Conservation (phyloP, 2,113 vertebrate species). For the Corythoichthys haematopterus region DNA sequence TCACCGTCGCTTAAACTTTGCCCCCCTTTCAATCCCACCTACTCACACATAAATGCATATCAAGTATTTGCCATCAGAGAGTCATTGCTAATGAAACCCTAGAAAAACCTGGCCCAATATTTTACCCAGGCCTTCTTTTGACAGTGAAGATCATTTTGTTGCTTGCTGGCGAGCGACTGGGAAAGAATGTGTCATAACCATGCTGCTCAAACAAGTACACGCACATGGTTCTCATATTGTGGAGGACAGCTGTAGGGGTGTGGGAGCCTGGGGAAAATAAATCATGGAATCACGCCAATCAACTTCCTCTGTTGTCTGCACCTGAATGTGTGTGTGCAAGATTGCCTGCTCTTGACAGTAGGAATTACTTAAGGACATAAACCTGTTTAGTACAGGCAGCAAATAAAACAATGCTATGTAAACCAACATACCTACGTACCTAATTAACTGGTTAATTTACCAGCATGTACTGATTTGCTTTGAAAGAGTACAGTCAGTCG, state of each 20-base stretch:
- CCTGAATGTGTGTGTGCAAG: constrained; percentile 50
- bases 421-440: too few species aligned
- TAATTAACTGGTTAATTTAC: too few species aligned
- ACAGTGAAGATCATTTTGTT: constrained; percentile 41
- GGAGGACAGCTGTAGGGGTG: constrained; percentile 68
- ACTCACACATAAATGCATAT: not conserved
- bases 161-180: constrained; percentile 37
- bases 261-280: constrained; percentile 68
- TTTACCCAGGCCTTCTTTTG: constrained; percentile 16
- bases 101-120: constrained; percentile 2
- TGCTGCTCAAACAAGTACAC: constrained; percentile 32
- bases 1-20: constrained; percentile 35
- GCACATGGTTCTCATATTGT: constrained; percentile 62
- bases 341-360: too few species aligned
- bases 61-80: not conserved
- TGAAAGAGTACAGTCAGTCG: too few species aligned
- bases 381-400: too few species aligned
- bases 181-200: constrained; percentile 60
- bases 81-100: not conserved
- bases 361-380: too few species aligned
- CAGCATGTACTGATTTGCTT: too few species aligned
- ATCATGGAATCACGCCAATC: constrained; percentile 63
- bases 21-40: not conserved
- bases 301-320: constrained; percentile 63
- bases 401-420: too few species aligned